These are phyloP conservation scores for Semaprochilodus insignis DNA, from an alignment of 2,797 vertebrate genomes.

Conservation along the genomic window DNA sequence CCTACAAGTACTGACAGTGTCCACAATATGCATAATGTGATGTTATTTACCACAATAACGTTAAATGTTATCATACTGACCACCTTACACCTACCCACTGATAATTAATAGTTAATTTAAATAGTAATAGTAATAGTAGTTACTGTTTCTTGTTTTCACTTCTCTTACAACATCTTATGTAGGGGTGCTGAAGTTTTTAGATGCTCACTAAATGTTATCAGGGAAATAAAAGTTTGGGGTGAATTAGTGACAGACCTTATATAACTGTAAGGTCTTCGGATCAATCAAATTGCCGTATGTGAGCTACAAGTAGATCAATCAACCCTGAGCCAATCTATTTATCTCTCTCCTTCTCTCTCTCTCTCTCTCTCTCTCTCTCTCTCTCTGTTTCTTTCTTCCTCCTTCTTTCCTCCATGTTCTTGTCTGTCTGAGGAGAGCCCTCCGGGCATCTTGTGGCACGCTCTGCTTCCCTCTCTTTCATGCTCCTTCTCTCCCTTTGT, in stretches of 20 bases:
- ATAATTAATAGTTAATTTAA: too few relatives aligned
- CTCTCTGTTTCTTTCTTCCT: not conserved
- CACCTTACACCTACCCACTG: too few relatives aligned
- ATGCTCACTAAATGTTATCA: not conserved
- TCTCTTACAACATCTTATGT: not conserved
- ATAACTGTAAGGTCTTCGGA: not conserved
- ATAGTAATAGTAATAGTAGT: too few relatives aligned
- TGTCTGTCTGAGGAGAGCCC: conserved; percentile 40
- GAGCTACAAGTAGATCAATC: conserved; percentile 27
- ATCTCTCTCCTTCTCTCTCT: not conserved
- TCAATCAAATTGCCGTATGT: conserved; percentile 10
- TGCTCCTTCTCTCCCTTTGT: conserved; percentile 43
- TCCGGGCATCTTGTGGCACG: conserved; percentile 42
- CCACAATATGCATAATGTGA: too few relatives aligned
- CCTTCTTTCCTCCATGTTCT: conserved; percentile 17
- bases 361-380: not conserved
- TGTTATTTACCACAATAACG: too few relatives aligned
- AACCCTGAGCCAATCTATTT: conserved; percentile 49
- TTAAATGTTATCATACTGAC: too few relatives aligned
- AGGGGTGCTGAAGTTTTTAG: not conserved
- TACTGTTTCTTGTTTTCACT: not conserved
- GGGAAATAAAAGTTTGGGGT: not conserved
- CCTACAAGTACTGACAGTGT: too few relatives aligned
- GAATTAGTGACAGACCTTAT: not conserved
- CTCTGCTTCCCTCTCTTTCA: conserved; percentile 49